Conservation (phyloP, 2,888 invertebrate genomes). For the Mesoligia furuncula region DNA sequence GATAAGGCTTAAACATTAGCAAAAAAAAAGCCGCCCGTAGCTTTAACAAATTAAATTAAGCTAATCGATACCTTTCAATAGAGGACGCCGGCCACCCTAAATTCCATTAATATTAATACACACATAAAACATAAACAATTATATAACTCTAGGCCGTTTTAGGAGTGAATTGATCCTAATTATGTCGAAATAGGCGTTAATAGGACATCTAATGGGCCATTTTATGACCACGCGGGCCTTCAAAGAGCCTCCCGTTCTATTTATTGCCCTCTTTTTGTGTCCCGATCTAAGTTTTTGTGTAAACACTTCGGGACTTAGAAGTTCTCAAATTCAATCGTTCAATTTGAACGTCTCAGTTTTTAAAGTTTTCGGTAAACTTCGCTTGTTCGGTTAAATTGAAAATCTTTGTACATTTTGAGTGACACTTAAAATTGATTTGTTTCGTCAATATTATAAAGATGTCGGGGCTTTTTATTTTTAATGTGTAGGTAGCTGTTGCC, state of each 20-base stretch:
- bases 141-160: conserved; percentile 80
- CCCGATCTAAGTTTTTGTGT: conserved; percentile 84
- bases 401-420: conserved; percentile 53
- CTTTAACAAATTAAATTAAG: conserved; percentile 65
- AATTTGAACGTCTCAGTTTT: conserved; percentile 73
- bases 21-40: conserved; percentile 60
- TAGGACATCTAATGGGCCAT: conserved; percentile 87
- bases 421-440: conserved; percentile 52
- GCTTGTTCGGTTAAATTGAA: conserved; percentile 43
- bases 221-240: conserved; percentile 85
- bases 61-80: conserved; percentile 63
- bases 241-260: conserved; percentile 87
- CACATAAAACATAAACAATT: conserved; percentile 84
- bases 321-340: conserved; percentile 66
- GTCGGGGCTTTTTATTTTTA: conserved; percentile 22
- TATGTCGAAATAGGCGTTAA: conserved; percentile 90
- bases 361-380: conserved; percentile 45
- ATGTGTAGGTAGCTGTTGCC: conserved; percentile 7
- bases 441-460: conserved; percentile 49
- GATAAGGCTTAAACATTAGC: conserved; percentile 55
- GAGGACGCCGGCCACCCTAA: conserved; percentile 58
- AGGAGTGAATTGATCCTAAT: conserved; percentile 87
- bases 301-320: conserved; percentile 76
- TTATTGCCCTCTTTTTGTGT: conserved; percentile 84
- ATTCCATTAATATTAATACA: conserved; percentile 74